Base-by-base conservation (phyloP, 2,113 vertebrate species). In the Bubo bubo region DNA sequence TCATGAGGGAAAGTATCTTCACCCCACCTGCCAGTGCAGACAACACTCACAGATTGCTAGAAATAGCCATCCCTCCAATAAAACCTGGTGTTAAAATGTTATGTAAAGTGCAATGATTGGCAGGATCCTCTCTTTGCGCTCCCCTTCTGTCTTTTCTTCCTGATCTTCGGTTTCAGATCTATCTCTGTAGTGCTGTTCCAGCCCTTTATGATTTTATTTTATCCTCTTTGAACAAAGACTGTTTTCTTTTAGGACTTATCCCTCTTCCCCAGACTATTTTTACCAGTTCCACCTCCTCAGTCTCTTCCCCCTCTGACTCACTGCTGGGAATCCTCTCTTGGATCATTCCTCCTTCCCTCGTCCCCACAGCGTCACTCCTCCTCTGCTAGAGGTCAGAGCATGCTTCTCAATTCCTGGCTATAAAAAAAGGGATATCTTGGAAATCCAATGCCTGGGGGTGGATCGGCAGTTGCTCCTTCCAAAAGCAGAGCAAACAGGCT, bases 251-350 rank as follows among this genome's bases (percentile, higher is more conserved):
- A 68, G 62, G 50, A 83, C 53, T 86, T 63, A 84, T 86, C 81
- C 94, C 79, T 91, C 32, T 87, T 97, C 56, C 67, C 62, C 0
- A 0, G 79, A 74, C 81, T 95, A 88, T 96, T 97, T 97, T 96
- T 96, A 86, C 12, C 56, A 34, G 20, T 83, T 95, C 67, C 52
- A 95, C 62, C 81, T 93, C 93, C 81, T 93, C 93, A 27, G 63
- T 17, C 64, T 95, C 53, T 91, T 62, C 53, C 56, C 56, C 9
- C 14, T 90, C 76, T 87, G 88, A 95, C 92, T 96, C 90, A 93
- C 83, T 97, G 80, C 77, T 93, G 89, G 93, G 94, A 95, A 96
- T 89, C 91, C 94, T 95, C 86, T 62, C 86, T 86, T 72, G 79
- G 58, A 85, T 91, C 70, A 45, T 56, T 82, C 79, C 62, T 89